Evolutionary conservation across 2,113 vertebrate species (phyloP).

Genomic region (Microtus ochrogaster): DNA sequence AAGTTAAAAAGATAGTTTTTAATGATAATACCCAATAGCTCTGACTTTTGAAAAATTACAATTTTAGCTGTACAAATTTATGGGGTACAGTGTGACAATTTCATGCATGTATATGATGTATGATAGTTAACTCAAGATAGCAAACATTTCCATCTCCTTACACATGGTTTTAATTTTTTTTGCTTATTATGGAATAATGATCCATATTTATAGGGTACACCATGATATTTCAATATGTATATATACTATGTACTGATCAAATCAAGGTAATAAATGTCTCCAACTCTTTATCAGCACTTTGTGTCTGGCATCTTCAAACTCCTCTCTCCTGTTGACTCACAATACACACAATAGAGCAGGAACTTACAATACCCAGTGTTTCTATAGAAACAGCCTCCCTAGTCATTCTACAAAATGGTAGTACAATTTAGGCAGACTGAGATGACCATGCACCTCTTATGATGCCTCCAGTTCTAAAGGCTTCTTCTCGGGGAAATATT

Average conservation of each 20-base stretch:
- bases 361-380: not conserved
- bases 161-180: not conserved
- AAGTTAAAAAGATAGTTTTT: conserved; percentile 5
- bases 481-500: not conserved
- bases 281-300: not conserved
- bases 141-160: not conserved
- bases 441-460: not conserved
- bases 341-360: not conserved
- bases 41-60: not conserved
- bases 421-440: not conserved
- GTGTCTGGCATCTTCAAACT: not conserved
- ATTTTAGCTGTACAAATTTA: not conserved
- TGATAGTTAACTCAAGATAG: not conserved
- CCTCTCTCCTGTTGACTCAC: not conserved
- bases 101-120: not conserved
- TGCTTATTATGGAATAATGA: not conserved
- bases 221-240: not conserved
- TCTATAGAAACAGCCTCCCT: not conserved
- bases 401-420: not conserved
- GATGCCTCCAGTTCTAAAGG: not conserved
- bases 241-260: conserved; percentile 8
- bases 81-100: conserved; percentile 4
- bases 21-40: not conserved
- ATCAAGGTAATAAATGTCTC: not conserved
- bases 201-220: not conserved